Conservation (phyloP, 2,113 vertebrate genomes). For the Aix galericulata region DNA sequence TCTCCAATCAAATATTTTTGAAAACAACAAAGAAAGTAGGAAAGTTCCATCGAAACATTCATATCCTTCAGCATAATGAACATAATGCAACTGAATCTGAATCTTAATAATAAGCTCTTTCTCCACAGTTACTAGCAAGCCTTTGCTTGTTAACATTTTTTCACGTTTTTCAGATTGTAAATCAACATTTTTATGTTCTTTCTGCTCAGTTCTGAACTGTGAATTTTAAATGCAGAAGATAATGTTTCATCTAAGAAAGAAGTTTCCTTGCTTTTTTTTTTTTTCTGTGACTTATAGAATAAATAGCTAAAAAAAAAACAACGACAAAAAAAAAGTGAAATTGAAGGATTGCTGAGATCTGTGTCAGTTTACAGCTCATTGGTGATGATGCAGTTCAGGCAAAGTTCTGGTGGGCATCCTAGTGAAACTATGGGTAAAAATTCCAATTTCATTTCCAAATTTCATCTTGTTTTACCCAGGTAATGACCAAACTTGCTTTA, state of each 20-base stretch:
- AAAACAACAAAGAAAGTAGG: not conserved
- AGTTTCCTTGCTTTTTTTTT: not conserved
- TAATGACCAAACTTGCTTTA: not conserved
- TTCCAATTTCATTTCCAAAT: not conserved
- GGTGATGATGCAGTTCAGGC: not conserved
- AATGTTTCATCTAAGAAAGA: not conserved
- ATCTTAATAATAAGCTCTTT: constrained; percentile 12
- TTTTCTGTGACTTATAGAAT: not conserved
- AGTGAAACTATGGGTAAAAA: not conserved
- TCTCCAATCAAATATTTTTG: not conserved
- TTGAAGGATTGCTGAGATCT: not conserved
- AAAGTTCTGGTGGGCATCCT: not conserved
- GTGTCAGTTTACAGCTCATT: not conserved
- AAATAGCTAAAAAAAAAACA: no score
- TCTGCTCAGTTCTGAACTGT: not conserved
- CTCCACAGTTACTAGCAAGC: not conserved
- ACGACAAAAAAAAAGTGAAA: not conserved
- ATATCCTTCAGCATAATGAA: not conserved
- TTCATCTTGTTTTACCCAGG: not conserved
- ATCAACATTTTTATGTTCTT: not conserved
- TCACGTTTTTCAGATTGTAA: not conserved
- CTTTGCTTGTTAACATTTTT: constrained; percentile 4
- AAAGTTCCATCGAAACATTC: not conserved
- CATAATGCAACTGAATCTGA: not conserved
- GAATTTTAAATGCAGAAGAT: not conserved